Evolutionary conservation across 2,888 invertebrate genomes (phyloP).

Genomic region (Pyrrhosoma nymphula): DNA sequence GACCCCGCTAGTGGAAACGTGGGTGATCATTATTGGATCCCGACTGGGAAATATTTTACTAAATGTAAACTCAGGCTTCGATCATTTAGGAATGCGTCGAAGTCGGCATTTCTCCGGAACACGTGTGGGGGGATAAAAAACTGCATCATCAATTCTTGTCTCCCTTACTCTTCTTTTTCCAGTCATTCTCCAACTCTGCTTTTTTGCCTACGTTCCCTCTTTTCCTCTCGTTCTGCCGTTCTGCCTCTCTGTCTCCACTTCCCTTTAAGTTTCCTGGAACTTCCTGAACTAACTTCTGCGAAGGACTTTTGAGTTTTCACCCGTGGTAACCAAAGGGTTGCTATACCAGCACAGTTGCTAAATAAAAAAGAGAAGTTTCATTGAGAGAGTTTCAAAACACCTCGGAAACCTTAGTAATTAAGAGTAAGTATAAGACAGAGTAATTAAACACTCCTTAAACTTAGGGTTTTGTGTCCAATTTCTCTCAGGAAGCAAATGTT

Average conservation of each 20-base stretch:
- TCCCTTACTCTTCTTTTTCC: neutral
- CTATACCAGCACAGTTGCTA: neutral
- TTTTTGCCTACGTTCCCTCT: neutral
- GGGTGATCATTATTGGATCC: neutral
- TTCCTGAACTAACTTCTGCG: neutral
- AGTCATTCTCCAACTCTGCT: neutral
- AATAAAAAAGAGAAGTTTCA: neutral
- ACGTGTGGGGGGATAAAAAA: neutral
- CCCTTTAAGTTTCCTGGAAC: neutral
- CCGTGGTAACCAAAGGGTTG: neutral
- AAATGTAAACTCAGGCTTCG: neutral
- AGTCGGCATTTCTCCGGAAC: neutral
- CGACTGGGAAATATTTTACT: neutral
- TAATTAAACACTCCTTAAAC: neutral
- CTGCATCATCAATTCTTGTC: slow-evolving; percentile 16
- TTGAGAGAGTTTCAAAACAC: neutral
- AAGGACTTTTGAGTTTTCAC: neutral
- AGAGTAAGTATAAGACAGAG: neutral
- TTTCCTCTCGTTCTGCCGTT: neutral
- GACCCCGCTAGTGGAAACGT: neutral
- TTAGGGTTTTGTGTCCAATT: neutral
- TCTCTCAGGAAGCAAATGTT: neutral
- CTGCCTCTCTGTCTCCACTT: neutral
- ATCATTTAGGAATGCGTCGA: slow-evolving; percentile 26
- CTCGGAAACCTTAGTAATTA: neutral